Conservation (phyloP, 1,140 invertebrate species). For the Metaphire vulgaris region DNA sequence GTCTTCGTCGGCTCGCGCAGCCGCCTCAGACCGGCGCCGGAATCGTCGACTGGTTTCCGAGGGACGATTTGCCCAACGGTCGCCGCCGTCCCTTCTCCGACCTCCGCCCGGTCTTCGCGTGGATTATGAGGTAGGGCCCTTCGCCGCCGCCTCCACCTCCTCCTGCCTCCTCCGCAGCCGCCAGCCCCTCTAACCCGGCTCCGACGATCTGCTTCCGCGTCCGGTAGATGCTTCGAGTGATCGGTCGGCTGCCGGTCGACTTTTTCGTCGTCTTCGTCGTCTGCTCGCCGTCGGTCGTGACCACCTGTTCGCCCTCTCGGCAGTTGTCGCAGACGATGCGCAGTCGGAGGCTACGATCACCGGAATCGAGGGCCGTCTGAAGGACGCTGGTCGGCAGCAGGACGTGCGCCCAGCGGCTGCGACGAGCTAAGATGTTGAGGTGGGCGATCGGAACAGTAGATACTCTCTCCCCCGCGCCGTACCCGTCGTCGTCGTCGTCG, state of each 20-base stretch:
- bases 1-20: no score
- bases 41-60: no score
- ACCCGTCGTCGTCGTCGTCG: background rate
- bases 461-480: no score
- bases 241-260: background rate
- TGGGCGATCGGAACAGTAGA: background rate
- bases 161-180: background rate
- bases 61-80: no score
- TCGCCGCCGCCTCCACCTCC: background rate
- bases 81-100: no score
- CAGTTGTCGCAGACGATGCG: background rate
- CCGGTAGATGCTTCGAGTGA: background rate
- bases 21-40: no score
- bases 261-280: background rate
- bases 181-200: background rate
- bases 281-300: background rate
- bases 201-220: background rate
- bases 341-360: background rate
- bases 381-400: background rate
- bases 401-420: background rate
- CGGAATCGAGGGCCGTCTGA: background rate
- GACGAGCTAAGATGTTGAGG: background rate
- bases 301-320: background rate
- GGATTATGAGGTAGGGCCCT: background rate
- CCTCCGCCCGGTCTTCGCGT: background rate